These are phyloP conservation scores for Julus scandinavius DNA, from an alignment of 2,888 invertebrate species.

Conservation along the genomic window DNA sequence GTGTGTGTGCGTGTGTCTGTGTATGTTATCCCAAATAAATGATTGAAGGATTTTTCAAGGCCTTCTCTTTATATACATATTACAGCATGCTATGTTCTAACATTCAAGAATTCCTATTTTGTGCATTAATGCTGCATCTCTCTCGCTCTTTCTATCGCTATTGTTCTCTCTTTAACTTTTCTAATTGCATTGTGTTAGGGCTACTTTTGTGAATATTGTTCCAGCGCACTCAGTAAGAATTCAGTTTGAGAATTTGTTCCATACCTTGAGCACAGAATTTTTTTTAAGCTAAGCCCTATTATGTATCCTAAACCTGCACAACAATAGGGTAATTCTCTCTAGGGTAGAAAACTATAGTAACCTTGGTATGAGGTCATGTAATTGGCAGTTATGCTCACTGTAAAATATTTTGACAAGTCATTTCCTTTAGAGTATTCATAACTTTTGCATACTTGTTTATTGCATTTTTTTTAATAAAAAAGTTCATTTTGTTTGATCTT, in stretches of 20 bases:
- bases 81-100: neutral
- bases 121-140: neutral
- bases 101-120: neutral
- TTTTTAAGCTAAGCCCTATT: neutral
- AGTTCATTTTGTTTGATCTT: conserved; percentile 28
- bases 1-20: conserved; percentile 61
- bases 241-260: neutral
- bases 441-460: neutral
- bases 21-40: neutral
- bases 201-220: conserved; percentile 1
- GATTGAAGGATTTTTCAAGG: neutral
- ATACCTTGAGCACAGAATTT: neutral
- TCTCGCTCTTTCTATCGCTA: neutral
- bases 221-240: neutral
- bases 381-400: neutral
- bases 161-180: neutral
- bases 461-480: neutral
- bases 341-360: neutral
- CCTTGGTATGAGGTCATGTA: neutral
- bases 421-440: neutral
- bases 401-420: neutral
- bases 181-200: neutral
- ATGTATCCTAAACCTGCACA: neutral
- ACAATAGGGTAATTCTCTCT: neutral
- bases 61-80: neutral